Conservation (phyloP, 2,797 vertebrate species). For the Takifugu ocellatus region DNA sequence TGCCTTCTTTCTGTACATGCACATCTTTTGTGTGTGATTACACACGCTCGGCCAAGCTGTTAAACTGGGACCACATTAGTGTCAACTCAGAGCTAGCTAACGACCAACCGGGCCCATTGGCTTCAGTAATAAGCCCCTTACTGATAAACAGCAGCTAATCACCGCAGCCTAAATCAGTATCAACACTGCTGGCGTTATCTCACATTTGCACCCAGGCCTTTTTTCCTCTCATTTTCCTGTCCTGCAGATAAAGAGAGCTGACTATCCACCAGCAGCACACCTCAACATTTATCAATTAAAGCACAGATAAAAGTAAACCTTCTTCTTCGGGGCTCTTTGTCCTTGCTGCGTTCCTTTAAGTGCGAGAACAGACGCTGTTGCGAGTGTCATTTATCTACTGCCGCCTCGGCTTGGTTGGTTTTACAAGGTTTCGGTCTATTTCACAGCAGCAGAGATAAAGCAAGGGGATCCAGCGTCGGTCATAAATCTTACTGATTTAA, state of each 20-base stretch:
- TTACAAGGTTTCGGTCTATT: slow-evolving; percentile 28
- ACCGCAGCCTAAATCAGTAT: slow-evolving; percentile 54
- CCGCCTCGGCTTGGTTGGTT: slow-evolving; percentile 24
- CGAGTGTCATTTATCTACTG: slow-evolving; percentile 22
- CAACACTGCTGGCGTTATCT: slow-evolving; percentile 56
- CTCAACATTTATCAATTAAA: slow-evolving; percentile 16
- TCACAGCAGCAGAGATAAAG: slow-evolving; percentile 50
- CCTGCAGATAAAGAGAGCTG: slow-evolving; percentile 22
- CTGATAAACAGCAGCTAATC: slow-evolving; percentile 70
- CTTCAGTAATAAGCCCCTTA: slow-evolving; percentile 67
- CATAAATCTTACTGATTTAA: slow-evolving; percentile 54
- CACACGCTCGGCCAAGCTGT: slow-evolving; percentile 35
- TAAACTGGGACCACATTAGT: slow-evolving; percentile 63
- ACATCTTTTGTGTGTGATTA: slow-evolving; percentile 6
- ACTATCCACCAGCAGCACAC: slow-evolving; percentile 1
- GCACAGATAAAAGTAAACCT: slow-evolving; percentile 7
- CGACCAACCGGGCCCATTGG: slow-evolving; percentile 58
- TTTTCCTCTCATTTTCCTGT: slow-evolving; percentile 22
- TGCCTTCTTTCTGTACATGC: slow-evolving; percentile 5
- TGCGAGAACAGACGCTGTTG: slow-evolving; percentile 5
- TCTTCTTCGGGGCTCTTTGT: slow-evolving; percentile 8
- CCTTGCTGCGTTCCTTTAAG: slow-evolving; percentile 28
- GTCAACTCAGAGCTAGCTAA: slow-evolving; percentile 56
- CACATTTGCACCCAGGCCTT: slow-evolving; percentile 34
- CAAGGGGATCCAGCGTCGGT: slow-evolving; percentile 12